phyloP scores from a whole-genome alignment of 1,140 invertebrate species.

The Drosophila insularis region DNA sequence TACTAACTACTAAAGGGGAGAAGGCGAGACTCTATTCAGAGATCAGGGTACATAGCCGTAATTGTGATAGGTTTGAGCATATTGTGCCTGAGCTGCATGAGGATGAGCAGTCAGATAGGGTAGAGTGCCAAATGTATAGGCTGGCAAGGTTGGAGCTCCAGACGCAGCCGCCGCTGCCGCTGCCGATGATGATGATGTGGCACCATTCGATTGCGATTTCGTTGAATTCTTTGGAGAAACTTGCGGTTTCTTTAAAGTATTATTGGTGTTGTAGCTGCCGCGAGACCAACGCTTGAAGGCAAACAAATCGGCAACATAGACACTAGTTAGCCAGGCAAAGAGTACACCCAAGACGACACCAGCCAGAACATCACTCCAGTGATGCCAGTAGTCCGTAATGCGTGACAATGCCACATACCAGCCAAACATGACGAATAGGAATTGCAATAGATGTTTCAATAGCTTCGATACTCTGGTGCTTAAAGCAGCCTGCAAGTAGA shows the following conservation, averaged over 20 bases:
- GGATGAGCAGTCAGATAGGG: constrained; percentile 73
- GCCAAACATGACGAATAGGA: constrained; percentile 88
- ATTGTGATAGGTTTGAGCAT: constrained; percentile 76
- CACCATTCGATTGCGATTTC: constrained; percentile 45
- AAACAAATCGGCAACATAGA: constrained; percentile 68
- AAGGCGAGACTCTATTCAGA: constrained; percentile 10
- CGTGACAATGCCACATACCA: constrained; percentile 92
- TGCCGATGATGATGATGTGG: neutral
- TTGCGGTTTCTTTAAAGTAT: constrained; percentile 60
- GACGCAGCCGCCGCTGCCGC: constrained; percentile 15
- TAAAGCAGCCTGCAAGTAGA: constrained; percentile 91
- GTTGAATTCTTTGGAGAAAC: constrained; percentile 61
- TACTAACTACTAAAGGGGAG: constrained; percentile 3
- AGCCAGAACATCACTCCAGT: constrained; percentile 88
- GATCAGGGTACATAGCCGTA: constrained; percentile 76
- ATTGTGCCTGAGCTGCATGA: constrained; percentile 65
- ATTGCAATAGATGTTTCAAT: constrained; percentile 89
- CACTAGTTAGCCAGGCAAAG: constrained; percentile 84
- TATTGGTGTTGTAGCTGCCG: constrained; percentile 46
- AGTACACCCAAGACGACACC: constrained; percentile 84
- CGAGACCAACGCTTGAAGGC: constrained; percentile 58
- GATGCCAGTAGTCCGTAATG: constrained; percentile 97
- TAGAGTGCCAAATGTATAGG: constrained; percentile 74
- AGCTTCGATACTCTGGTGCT: constrained; percentile 89
- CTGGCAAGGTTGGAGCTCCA: constrained; percentile 57